phyloP scores from a whole-genome alignment of 2,797 vertebrate species.

The Premnoplex brunnescens region DNA sequence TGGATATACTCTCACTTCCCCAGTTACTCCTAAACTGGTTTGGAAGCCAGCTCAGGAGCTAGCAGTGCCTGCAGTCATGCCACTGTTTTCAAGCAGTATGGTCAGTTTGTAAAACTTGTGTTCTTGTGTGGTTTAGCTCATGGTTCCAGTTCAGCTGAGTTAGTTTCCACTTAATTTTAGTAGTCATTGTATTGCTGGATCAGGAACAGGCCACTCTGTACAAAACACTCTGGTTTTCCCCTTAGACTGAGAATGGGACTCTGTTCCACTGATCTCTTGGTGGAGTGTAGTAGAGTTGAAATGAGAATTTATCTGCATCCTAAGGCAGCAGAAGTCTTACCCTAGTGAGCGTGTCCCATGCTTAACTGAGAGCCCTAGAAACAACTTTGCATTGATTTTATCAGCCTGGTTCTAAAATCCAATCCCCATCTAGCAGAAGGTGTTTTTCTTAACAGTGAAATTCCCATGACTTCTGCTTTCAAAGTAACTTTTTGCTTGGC shows the following conservation, averaged over 20 bases:
- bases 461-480: not conserved
- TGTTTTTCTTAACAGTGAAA: not conserved
- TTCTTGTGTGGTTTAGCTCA: not conserved
- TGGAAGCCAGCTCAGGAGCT: not conserved
- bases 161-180: not conserved
- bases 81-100: not conserved
- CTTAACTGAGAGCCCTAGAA: not conserved
- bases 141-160: not conserved
- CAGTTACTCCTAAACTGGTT: not conserved
- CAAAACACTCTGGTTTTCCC: not conserved
- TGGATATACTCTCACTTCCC: not conserved
- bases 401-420: not conserved
- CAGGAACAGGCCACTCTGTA: not conserved
- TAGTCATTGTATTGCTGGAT: not conserved
- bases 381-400: not conserved
- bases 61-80: not conserved
- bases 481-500: not conserved
- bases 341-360: not conserved
- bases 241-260: not conserved
- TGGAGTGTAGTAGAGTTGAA: fast-evolving
- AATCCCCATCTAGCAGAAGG: not conserved
- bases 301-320: not conserved
- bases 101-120: not conserved
- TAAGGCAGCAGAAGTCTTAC: not conserved
- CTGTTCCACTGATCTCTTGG: not conserved